These are phyloP conservation scores for Heliconius ethilla DNA, from an alignment of 2,888 invertebrate genomes.

Conservation along the genomic window DNA sequence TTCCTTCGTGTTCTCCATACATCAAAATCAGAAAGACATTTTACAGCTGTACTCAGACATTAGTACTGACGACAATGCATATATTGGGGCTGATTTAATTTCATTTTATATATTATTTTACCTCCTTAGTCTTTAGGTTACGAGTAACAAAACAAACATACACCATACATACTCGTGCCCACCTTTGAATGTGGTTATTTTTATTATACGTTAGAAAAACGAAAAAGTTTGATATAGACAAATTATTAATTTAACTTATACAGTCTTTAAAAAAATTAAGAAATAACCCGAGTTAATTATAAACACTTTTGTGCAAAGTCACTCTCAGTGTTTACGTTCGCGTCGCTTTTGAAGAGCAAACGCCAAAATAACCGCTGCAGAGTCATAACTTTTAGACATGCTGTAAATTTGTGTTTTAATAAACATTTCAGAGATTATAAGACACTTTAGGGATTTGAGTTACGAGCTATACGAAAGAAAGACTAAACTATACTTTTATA, in stretches of 20 bases:
- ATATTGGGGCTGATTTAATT: not conserved
- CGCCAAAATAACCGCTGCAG: conserved; percentile 30
- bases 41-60: too few species aligned
- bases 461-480: not conserved
- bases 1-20: too few species aligned
- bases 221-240: not conserved
- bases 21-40: too few species aligned
- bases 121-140: not conserved
- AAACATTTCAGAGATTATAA: conserved; percentile 5
- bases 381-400: conserved; percentile 19
- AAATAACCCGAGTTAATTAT: conserved; percentile 9
- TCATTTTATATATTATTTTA: not conserved
- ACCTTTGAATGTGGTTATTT: not conserved
- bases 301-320: conserved; percentile 29
- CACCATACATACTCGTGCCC: not conserved
- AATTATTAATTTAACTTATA: not conserved
- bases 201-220: not conserved
- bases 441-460: not conserved
- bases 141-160: not conserved
- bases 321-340: conserved; percentile 18
- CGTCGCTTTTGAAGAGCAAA: conserved; percentile 27
- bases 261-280: not conserved
- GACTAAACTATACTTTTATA: not conserved
- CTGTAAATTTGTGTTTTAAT: conserved; percentile 9
- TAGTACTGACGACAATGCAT: too few species aligned